phyloP scores from a whole-genome alignment of 1,140 invertebrate species.

The Cherax destructor region DNA sequence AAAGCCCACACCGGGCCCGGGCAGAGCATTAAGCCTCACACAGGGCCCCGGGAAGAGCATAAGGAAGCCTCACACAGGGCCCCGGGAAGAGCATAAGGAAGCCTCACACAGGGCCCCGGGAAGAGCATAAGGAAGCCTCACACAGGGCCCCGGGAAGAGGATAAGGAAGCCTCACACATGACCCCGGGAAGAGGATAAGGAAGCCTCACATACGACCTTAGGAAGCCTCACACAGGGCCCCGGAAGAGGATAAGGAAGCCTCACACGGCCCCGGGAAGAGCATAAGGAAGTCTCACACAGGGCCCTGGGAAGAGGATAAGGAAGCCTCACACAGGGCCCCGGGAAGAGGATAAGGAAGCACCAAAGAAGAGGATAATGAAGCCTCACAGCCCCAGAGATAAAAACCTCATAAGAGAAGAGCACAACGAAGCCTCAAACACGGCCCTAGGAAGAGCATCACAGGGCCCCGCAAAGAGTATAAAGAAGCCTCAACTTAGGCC shows the following conservation, averaged over 20 bases:
- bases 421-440: too few relatives aligned
- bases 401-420: too few relatives aligned
- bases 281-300: neutral
- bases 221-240: neutral
- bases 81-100: neutral
- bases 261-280: neutral
- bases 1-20: neutral
- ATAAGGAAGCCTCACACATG: neutral
- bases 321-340: neutral
- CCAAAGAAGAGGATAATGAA: neutral
- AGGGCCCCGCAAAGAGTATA: too few relatives aligned
- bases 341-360: neutral
- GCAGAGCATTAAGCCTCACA: neutral
- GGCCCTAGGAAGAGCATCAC: too few relatives aligned
- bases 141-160: too few relatives aligned
- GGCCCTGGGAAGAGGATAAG: neutral
- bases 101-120: neutral
- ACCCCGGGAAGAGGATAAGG: neutral
- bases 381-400: neutral
- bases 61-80: neutral
- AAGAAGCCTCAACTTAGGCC: too few relatives aligned
- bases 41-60: neutral
- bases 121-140: neutral
- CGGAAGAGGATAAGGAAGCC: neutral
- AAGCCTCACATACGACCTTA: neutral